Evolutionary conservation across 2,797 vertebrate genomes (phyloP).

Genomic region (Cephalopachus bancanus): DNA sequence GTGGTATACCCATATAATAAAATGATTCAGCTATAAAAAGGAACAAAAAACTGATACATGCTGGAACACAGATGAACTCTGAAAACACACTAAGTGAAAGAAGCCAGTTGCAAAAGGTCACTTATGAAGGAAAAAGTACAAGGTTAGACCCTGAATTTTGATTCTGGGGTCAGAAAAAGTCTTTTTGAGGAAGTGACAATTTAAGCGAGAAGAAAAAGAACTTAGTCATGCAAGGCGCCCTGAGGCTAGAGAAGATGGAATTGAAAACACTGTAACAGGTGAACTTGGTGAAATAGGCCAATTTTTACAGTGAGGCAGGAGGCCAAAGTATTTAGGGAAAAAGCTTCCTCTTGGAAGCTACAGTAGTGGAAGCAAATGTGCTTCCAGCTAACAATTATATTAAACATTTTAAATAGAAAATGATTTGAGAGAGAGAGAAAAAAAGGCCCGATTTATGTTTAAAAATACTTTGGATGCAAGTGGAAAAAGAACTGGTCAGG

Average conservation of each 20-base stretch:
- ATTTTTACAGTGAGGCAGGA: not conserved
- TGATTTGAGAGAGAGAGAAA: not conserved
- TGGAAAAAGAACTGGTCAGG: not conserved
- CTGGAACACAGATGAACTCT: not conserved
- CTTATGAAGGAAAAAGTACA: not conserved
- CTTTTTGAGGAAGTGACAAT: not conserved
- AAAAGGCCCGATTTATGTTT: not conserved
- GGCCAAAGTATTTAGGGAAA: not conserved
- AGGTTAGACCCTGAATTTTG: not conserved
- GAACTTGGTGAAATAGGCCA: not conserved
- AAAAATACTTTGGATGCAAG: not conserved
- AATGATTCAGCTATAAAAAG: not conserved
- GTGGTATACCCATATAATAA: not conserved
- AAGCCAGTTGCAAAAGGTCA: not conserved
- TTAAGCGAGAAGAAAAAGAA: not conserved
- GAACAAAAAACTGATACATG: not conserved
- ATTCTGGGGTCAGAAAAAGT: not conserved
- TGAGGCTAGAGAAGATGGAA: not conserved
- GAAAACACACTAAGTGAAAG: not conserved
- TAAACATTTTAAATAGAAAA: not conserved
- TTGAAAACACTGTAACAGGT: not conserved
- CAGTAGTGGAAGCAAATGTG: not conserved
- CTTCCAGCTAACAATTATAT: not conserved
- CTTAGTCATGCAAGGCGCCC: not conserved
- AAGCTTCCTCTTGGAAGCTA: not conserved